These are phyloP conservation scores for Platorchestia sp. DNA, from an alignment of 1,140 invertebrate genomes.

Conservation along the genomic window DNA sequence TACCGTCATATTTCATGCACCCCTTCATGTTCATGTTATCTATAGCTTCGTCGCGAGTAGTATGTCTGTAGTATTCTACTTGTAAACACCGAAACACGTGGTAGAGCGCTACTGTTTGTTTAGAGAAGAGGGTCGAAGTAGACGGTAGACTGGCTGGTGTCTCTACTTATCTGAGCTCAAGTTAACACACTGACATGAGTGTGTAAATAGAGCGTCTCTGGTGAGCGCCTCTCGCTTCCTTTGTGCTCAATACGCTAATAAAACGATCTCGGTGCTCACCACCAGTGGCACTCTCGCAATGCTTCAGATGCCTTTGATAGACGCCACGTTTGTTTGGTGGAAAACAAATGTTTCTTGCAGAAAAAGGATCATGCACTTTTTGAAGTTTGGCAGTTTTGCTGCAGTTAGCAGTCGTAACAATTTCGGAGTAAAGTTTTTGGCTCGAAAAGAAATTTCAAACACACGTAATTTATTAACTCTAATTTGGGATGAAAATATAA, in stretches of 20 bases:
- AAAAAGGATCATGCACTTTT: neutral
- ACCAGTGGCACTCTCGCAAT: neutral
- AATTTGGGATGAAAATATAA: no score
- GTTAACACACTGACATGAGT: constrained; percentile 19
- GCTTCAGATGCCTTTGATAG: neutral
- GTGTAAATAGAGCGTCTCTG: constrained; percentile 22
- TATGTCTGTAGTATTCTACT: neutral
- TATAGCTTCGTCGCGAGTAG: neutral
- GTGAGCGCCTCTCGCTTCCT: neutral
- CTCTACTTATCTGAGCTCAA: constrained; percentile 27
- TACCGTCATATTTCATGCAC: neutral
- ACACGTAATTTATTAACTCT: neutral
- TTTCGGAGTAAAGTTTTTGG: neutral
- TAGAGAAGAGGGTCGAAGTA: constrained; percentile 34
- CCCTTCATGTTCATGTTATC: neutral
- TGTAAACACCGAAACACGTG: constrained; percentile 35
- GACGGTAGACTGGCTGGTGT: constrained; percentile 25
- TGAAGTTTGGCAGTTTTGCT: neutral
- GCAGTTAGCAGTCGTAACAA: neutral
- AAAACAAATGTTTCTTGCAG: neutral
- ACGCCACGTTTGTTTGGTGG: neutral
- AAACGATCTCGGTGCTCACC: neutral
- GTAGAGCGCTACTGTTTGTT: constrained; percentile 39
- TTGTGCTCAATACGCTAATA: neutral
- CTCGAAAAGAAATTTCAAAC: neutral